Evolutionary conservation across 2,113 vertebrate species (phyloP), one percentile per base, ranked within the genome.

Genomic region (Fulmarus glacialis): DNA sequence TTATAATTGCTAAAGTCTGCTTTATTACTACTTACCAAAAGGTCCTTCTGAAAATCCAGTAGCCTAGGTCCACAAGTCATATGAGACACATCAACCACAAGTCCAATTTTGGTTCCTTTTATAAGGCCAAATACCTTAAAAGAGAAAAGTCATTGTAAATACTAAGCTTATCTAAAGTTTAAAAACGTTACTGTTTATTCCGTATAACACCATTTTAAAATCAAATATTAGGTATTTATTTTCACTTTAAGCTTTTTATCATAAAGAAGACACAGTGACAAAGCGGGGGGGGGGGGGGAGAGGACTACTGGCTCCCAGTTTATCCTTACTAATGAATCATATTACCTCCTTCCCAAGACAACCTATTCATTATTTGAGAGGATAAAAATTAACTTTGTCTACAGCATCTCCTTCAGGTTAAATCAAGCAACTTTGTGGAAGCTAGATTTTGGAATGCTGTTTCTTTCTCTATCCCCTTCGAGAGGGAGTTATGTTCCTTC

Each of bases 61-160:
- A 95, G 93, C 70, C 93, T 95, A 36, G 96, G 66, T 63, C 94
- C 77, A 9, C 89, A 96, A 94, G 80, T 96, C 14, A 91, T 9
- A 22, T 94, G 89, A 18, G 98, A 98, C 6, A 93, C 70, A 71
- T 98, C 98, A 29, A 99, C 42, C 40, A 99, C 52, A 87, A 99
- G 32, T 18, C 98, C 98, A 4, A 99, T 96, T 87, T 93, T 97
- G 67, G 89, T 75, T 43, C 99, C 99, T 78, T 94, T 96, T 95
- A 99, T 92, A 86, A 98, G 68, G 12, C 99, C 99, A 34, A 99
- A 99, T 32, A 97, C 96, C 99, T 99, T 77, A 56, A 67, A 96
- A 92, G 62, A 87, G 52, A 86, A 56, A 93, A 45, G 38, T 20
- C 2, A 38, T 5, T 45, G 19, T 63, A 89, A 87, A 75, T 12